These are phyloP conservation scores for Eupithecia centaureata DNA, from an alignment of 2,888 invertebrate genomes.

Conservation along the genomic window DNA sequence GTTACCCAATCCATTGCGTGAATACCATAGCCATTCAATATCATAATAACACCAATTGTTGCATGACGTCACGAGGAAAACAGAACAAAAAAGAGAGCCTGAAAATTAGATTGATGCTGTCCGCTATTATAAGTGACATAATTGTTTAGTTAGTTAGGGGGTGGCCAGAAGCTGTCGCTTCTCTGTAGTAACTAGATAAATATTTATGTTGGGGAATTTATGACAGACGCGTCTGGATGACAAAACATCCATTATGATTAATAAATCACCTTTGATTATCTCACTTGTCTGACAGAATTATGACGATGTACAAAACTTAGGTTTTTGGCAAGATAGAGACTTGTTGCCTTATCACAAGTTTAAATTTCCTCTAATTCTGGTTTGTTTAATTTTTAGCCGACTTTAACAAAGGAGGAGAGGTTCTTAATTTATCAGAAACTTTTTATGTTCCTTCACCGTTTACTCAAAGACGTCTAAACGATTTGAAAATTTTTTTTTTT, in stretches of 20 bases:
- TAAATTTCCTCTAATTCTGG: no score
- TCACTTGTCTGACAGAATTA: not conserved
- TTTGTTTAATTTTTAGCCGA: no score
- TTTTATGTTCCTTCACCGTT: no score
- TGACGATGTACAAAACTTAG: not conserved
- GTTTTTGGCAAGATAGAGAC: not conserved
- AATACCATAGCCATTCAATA: not conserved
- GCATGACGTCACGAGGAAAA: slow-evolving; percentile 54
- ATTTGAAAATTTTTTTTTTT: no score
- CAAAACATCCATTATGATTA: not conserved
- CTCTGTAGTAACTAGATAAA: no score
- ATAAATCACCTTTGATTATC: not conserved
- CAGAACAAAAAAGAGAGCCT: slow-evolving; percentile 53
- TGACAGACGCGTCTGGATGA: not conserved
- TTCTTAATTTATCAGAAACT: no score
- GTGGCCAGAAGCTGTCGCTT: slow-evolving; percentile 41
- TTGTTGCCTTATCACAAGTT: not conserved
- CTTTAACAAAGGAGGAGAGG: no score
- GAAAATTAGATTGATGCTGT: slow-evolving; percentile 60
- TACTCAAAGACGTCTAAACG: no score
- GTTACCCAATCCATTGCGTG: not conserved
- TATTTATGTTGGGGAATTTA: no score
- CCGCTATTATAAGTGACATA: slow-evolving; percentile 49
- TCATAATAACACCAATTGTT: slow-evolving; percentile 47
- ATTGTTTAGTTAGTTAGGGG: slow-evolving; percentile 47